phyloP scores from a whole-genome alignment of 2,888 invertebrate genomes.

The Cephus runcator region DNA sequence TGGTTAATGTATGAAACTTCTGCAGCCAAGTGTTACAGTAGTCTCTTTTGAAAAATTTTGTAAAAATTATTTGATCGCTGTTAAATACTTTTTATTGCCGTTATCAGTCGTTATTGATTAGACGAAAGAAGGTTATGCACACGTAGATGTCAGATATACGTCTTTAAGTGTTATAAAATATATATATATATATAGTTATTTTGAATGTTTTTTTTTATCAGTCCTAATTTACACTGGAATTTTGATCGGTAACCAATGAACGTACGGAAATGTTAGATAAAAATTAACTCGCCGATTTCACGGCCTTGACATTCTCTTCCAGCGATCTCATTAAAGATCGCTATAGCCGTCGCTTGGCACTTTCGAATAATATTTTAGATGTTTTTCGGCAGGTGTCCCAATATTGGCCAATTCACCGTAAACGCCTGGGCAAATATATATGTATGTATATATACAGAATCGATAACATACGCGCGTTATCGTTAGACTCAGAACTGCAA shows the following conservation, averaged over 20 bases:
- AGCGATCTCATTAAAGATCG: not conserved
- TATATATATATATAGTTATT: not conserved
- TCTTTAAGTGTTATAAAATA: not conserved
- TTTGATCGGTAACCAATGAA: not conserved
- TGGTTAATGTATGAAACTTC: not conserved
- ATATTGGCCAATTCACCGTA: not conserved
- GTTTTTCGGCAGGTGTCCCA: not conserved
- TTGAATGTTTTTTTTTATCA: not conserved
- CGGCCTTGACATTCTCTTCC: not conserved
- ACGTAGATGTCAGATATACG: not conserved
- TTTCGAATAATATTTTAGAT: not conserved
- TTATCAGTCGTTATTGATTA: not conserved
- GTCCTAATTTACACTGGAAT: not conserved
- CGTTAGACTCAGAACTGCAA: not conserved
- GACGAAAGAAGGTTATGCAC: not conserved
- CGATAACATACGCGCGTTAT: not conserved
- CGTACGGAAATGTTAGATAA: not conserved
- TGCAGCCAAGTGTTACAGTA: not conserved
- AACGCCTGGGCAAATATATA: not conserved
- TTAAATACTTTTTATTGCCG: not conserved
- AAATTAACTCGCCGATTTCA: not conserved
- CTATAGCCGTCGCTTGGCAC: not conserved
- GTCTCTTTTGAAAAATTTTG: not conserved
- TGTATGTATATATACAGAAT: not conserved
- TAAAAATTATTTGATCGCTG: not conserved